Conservation (phyloP, 2,797 vertebrate species). For the Chaenodraco wilsoni region DNA sequence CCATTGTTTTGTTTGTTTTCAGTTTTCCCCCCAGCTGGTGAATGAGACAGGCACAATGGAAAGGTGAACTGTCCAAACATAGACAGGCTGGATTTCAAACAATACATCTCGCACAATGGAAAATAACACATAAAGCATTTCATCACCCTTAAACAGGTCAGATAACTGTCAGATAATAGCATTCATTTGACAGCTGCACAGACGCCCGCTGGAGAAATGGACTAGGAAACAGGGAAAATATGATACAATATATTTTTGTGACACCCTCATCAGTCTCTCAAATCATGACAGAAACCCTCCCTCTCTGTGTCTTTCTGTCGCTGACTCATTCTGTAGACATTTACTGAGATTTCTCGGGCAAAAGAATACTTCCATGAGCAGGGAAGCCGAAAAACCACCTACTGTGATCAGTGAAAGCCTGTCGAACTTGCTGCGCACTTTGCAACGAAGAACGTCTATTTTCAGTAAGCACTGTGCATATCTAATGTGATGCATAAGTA, state of each 20-base stretch:
- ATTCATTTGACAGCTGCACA: slow-evolving; percentile 34
- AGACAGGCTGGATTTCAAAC: slow-evolving; percentile 15
- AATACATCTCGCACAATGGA: not conserved
- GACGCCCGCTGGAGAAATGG: slow-evolving; percentile 34
- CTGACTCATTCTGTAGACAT: slow-evolving; percentile 73
- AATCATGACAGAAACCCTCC: slow-evolving; percentile 68
- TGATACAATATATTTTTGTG: slow-evolving; percentile 54
- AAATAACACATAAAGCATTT: slow-evolving; percentile 19
- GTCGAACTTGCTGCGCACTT: slow-evolving; percentile 62
- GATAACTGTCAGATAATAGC: slow-evolving; percentile 53
- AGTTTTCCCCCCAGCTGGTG: not conserved
- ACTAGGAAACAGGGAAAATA: slow-evolving; percentile 34
- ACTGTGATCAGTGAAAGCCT: slow-evolving; percentile 60
- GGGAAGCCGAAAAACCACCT: slow-evolving; percentile 44
- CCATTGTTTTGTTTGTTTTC: slow-evolving; percentile 21
- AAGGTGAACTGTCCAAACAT: slow-evolving; percentile 25
- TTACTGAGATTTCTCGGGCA: slow-evolving; percentile 47
- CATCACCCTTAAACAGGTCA: slow-evolving; percentile 54
- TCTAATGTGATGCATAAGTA: slow-evolving; percentile 55
- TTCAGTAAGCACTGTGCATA: slow-evolving; percentile 46
- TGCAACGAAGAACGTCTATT: slow-evolving; percentile 53
- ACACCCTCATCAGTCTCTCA: slow-evolving; percentile 57
- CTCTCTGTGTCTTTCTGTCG: slow-evolving; percentile 48
- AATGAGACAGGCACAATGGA: slow-evolving; percentile 5
- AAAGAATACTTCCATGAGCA: slow-evolving; percentile 49